Conservation (phyloP, 35 echinoderm and acorn worm genomes). For the Heliocidaris tuberculata region DNA sequence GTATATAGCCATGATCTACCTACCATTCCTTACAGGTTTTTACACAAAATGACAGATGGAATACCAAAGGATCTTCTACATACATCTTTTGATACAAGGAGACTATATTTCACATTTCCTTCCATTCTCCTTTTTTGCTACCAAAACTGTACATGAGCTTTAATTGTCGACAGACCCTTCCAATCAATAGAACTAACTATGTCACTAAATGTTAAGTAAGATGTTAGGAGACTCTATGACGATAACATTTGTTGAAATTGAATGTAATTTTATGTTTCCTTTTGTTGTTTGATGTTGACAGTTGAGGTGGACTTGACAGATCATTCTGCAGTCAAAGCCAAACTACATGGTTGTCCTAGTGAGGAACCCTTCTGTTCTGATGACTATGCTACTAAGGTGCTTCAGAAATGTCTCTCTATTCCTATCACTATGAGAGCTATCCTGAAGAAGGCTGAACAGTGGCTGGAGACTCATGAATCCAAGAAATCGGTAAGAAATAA, state of each 20-base stretch:
- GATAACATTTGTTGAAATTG: background rate
- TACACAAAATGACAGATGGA: no score
- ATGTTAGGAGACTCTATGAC: no score
- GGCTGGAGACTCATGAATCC: constrained; percentile 45
- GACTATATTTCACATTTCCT: no score
- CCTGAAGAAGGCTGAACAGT: constrained; percentile 73
- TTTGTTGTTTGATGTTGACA: constrained; percentile 41
- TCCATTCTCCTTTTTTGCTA: no score
- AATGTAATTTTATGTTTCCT: background rate
- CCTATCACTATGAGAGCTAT: constrained; percentile 97
- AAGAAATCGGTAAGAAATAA: constrained; percentile 32
- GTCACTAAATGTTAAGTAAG: no score
- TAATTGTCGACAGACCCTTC: no score
- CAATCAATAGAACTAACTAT: no score
- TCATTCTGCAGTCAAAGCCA: constrained; percentile 69
- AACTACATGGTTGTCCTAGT: constrained; percentile 64
- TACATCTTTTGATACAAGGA: no score
- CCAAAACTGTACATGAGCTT: no score
- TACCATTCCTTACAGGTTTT: no score
- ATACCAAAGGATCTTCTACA: no score
- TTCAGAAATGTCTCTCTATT: constrained; percentile 91
- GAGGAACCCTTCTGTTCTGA: constrained; percentile 94
- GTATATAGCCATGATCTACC: no score
- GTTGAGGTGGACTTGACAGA: constrained; percentile 87
- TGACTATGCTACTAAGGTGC: constrained; percentile 90